These are phyloP conservation scores for Andrena marginata DNA, from an alignment of 2,888 invertebrate genomes.

Conservation along the genomic window DNA sequence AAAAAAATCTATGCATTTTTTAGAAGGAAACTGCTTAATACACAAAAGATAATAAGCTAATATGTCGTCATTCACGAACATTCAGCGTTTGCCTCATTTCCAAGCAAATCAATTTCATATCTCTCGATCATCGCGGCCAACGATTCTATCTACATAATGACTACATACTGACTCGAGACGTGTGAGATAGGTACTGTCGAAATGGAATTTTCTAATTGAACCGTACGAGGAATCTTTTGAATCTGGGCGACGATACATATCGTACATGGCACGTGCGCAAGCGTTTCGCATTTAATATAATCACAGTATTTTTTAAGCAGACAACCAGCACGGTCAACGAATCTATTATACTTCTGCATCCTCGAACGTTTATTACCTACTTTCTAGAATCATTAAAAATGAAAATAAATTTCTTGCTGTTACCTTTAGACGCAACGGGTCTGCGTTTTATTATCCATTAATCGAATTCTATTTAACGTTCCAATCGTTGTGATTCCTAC, in stretches of 20 bases:
- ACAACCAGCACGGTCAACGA: slow-evolving; percentile 5
- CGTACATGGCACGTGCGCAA: slow-evolving; percentile 14
- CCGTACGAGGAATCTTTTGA: slow-evolving; percentile 21
- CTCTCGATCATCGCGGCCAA: not conserved
- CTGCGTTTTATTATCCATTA: not conserved
- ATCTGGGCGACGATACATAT: slow-evolving; percentile 24
- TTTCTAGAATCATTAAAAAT: slow-evolving; percentile 34
- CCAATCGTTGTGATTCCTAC: not conserved
- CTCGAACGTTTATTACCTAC: slow-evolving; percentile 39
- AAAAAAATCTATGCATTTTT: no score
- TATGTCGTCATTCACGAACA: no score
- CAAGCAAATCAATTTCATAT: not conserved
- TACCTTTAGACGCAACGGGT: not conserved
- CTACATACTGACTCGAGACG: no score
- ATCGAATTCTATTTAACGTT: not conserved
- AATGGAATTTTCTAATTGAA: slow-evolving; percentile 46
- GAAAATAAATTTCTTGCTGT: slow-evolving; percentile 14
- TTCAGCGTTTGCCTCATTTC: not conserved
- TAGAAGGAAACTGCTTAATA: no score
- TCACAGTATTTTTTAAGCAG: slow-evolving; percentile 20
- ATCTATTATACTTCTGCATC: slow-evolving; percentile 30
- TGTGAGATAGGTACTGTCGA: not conserved
- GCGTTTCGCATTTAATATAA: slow-evolving; percentile 22
- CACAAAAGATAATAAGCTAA: no score
- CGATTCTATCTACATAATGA: not conserved